These are phyloP conservation scores for Pseudococcus longispinus DNA, from an alignment of 2,888 invertebrate species.

Conservation along the genomic window DNA sequence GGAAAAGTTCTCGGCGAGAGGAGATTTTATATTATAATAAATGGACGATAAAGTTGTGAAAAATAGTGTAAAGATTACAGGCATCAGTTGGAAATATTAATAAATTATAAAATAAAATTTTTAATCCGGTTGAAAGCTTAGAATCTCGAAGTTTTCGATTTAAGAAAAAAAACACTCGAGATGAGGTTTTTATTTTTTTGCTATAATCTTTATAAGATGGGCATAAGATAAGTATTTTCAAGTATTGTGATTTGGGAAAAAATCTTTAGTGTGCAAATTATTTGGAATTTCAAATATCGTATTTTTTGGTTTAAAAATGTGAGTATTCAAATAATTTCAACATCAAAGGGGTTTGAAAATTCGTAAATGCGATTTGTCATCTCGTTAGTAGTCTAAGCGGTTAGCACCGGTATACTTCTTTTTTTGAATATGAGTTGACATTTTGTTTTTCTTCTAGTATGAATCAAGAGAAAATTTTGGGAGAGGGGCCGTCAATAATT, in stretches of 20 bases:
- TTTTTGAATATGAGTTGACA: too few species aligned
- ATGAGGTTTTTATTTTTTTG: background rate
- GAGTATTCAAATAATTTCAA: background rate
- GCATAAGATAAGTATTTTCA: too few species aligned
- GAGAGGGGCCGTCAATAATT: too few species aligned
- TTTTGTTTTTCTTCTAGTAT: too few species aligned
- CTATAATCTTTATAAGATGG: background rate
- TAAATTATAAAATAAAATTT: slow-evolving; percentile 33
- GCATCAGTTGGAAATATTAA: slow-evolving; percentile 31
- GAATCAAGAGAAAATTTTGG: too few species aligned
- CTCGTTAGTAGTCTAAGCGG: too few species aligned
- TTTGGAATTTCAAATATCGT: background rate
- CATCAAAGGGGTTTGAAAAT: background rate
- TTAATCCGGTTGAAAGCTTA: slow-evolving; percentile 25
- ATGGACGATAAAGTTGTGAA: slow-evolving; percentile 16
- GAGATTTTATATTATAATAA: slow-evolving; percentile 20
- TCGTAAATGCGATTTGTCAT: background rate
- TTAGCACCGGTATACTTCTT: too few species aligned
- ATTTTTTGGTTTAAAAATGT: background rate
- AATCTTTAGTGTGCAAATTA: background rate
- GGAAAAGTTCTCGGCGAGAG: background rate
- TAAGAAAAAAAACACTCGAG: background rate
- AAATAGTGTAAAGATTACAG: slow-evolving; percentile 1
- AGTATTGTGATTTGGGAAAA: background rate
- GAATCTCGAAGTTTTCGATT: slow-evolving; percentile 24